Base-by-base conservation (phyloP, 2,113 vertebrate genomes). In the Passer montanus region DNA sequence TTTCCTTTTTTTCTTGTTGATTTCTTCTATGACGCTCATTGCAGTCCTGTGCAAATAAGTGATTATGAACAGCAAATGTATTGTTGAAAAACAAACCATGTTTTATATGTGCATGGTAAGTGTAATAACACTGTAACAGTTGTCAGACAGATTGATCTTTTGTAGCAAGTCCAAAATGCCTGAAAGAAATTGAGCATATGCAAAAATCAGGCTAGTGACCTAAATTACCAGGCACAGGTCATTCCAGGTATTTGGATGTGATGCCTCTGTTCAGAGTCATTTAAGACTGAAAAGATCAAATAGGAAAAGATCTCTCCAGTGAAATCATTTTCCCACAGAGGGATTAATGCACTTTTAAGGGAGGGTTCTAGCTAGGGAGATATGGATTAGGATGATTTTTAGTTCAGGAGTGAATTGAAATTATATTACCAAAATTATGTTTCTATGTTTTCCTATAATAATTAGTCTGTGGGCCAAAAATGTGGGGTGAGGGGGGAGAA, bases 401-500 rank as follows among this genome's bases (percentile, higher is more conserved):
- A 50, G 52, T 4, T 77, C 13, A 49, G 6, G 11, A 53, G 3
- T 84, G 14, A 80, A 56, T 23, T 28, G 0, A 59, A 93, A 68
- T 63, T 17, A 13, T 43, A 43, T 79, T 55, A 17, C 6, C 5
- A 50, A 47, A 30, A 7, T 33, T 68, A 39, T 4, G 1, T n/a
- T 76, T 16, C 7, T 33, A 2, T 39, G 5, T 58, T 77, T 95
- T 93, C 18, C 56, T 66, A 5, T 56, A 84, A 76, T 15, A 73
- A 11, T 23, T 63, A 52, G 6, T 69, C 37, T 56, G 21, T 56
- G 46, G 6, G 14, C 21, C 16, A 87, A 52, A 68, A 79, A 7
- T 1, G 8, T 24, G 10, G 21, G 4, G 1, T 44, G 3, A 7
- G 21, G 5, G 16, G 11, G 5, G 13, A 44, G 9, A 62, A 87